phyloP scores from a whole-genome alignment of 2,888 invertebrate genomes.

The Dexiosoma caninum region DNA sequence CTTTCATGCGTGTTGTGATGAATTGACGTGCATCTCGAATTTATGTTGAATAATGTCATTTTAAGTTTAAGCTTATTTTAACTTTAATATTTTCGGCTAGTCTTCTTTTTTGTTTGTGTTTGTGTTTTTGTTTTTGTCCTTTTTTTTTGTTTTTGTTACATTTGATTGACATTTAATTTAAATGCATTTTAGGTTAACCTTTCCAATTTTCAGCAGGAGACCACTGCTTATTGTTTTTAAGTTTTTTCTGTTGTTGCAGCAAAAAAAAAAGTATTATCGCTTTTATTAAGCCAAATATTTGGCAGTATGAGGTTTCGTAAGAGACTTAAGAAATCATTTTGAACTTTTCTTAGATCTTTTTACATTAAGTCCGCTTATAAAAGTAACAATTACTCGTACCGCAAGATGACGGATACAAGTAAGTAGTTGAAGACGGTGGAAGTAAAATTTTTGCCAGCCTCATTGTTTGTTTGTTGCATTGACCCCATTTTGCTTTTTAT shows the following conservation, averaged over 20 bases:
- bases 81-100: constrained; percentile 50
- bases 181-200: constrained; percentile 66
- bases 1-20: constrained; percentile 63
- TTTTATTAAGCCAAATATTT: constrained; percentile 31
- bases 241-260: neutral
- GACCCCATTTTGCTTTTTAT: constrained; percentile 57
- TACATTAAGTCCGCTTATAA: constrained; percentile 46
- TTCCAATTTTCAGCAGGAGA: constrained; percentile 58
- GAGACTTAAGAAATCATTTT: constrained; percentile 29
- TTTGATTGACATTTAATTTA: constrained; percentile 70
- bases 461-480: constrained; percentile 52
- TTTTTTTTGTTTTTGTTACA: constrained; percentile 35
- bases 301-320: constrained; percentile 12
- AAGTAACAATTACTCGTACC: constrained; percentile 41
- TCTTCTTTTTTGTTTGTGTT: neutral
- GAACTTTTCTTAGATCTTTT: constrained; percentile 54
- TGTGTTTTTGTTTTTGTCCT: neutral
- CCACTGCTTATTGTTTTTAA: constrained; percentile 37
- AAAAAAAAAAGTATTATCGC: constrained; percentile 3
- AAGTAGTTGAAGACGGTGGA: neutral
- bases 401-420: constrained; percentile 24
- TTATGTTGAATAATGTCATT: constrained; percentile 65
- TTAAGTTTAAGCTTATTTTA: constrained; percentile 60
- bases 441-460: constrained; percentile 45
- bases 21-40: constrained; percentile 67